Evolutionary conservation across 2,113 vertebrate species (phyloP).

Genomic region (Triplophysa siluroides): DNA sequence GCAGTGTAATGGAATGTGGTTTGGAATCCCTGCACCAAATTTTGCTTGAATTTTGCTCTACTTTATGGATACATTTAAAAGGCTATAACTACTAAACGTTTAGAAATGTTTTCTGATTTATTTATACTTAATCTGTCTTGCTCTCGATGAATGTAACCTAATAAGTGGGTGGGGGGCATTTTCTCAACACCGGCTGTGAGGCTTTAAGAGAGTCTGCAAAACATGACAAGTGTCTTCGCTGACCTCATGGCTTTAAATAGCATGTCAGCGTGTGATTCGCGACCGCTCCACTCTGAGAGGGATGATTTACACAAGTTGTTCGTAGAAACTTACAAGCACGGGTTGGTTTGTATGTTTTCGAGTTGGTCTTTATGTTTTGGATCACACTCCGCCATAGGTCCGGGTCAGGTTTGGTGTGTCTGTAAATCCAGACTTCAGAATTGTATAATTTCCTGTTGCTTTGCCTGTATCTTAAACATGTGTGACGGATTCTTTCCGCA

Average conservation of each 20-base stretch:
- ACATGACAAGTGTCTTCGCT: conserved; percentile 61
- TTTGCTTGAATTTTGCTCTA: too few species aligned
- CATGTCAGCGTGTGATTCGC: conserved; percentile 56
- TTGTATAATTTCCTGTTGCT: conserved; percentile 29
- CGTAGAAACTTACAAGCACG: too few species aligned
- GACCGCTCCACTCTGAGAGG: conserved; percentile 9
- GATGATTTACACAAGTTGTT: neutral
- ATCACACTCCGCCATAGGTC: too few species aligned
- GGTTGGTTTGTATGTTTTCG: too few species aligned
- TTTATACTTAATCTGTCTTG: conserved; percentile 2
- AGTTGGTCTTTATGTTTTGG: too few species aligned
- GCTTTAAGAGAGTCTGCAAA: conserved; percentile 33
- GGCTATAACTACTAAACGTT: neutral
- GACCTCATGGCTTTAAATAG: conserved; percentile 78
- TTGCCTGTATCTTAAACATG: neutral
- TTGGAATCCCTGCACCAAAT: too few species aligned
- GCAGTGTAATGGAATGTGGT: too few species aligned
- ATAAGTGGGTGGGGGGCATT: neutral
- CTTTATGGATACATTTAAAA: too few species aligned
- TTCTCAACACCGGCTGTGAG: conserved; percentile 39
- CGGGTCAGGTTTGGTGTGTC: conserved; percentile 5
- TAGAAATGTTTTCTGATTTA: neutral
- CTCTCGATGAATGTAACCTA: conserved; percentile 6
- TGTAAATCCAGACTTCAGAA: conserved; percentile 30
- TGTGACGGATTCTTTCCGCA: conserved; percentile 40